phyloP scores from a whole-genome alignment of 2,888 invertebrate genomes.

The Drosophila peninsularis region DNA sequence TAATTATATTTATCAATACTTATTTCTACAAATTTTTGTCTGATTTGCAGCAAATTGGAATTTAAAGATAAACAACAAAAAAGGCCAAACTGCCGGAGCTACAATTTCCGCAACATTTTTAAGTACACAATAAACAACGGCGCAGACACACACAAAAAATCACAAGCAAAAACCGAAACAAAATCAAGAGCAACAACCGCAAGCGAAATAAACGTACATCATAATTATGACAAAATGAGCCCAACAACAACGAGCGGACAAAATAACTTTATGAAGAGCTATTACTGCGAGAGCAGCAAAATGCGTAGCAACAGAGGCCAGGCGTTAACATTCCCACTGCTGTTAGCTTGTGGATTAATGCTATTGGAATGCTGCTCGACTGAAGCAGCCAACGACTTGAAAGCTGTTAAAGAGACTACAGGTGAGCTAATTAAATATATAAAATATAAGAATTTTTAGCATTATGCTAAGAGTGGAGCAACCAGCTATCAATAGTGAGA shows the following conservation, averaged over 20 bases:
- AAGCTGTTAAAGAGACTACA: constrained; percentile 21
- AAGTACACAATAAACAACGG: constrained; percentile 16
- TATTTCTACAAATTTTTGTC: constrained; percentile 27
- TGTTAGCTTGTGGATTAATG: constrained; percentile 43
- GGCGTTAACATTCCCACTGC: constrained; percentile 29
- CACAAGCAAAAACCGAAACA: constrained; percentile 26
- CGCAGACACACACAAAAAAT: not conserved
- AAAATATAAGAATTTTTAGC: not conserved
- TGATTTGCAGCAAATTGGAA: constrained; percentile 50
- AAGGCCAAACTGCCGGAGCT: constrained; percentile 28
- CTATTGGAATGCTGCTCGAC: constrained; percentile 18
- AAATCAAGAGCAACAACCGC: constrained; percentile 42
- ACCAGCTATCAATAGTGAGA: not conserved
- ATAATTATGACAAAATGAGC: constrained; percentile 74
- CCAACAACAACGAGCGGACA: constrained; percentile 29
- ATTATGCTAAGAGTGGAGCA: not conserved
- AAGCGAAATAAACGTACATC: constrained; percentile 54
- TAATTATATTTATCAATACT: constrained; percentile 18
- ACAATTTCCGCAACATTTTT: constrained; percentile 25
- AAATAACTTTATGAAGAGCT: constrained; percentile 18
- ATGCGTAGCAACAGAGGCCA: constrained; percentile 18
- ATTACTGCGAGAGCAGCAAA: constrained; percentile 13
- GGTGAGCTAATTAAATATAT: constrained; percentile 52
- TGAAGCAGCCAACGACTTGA: constrained; percentile 11
- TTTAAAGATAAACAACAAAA: constrained; percentile 7